Evolutionary conservation across 2,888 invertebrate genomes (phyloP), one percentile per base, ranked within the genome.

Genomic region (Dendrolimus houi): DNA sequence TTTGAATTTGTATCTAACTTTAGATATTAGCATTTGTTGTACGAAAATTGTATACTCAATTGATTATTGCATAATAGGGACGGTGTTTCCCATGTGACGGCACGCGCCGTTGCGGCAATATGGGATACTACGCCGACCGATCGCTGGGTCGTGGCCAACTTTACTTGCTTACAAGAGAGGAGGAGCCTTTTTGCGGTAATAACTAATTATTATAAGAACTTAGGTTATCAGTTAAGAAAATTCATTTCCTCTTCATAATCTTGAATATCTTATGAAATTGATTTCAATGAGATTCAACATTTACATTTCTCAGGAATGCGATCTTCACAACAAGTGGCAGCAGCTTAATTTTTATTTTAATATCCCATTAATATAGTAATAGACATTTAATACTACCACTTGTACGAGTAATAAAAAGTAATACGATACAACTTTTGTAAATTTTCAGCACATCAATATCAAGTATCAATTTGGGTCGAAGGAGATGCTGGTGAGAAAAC

Each of bases 51-150:
- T n/a, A n/a, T n/a, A n/a, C n/a, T n/a, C n/a, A n/a, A n/a, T 14
- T 14, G 14, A 14, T 14, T 14, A 14, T 53, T 29, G 6, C 7
- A 55, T 62, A 66, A 55, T 70, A 91, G 91, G 91, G 91, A n/a
- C 79, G 79, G 1, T 91, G 91, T 60, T 91, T 91, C 70, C 91
- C 91, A 2, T 91, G 91, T 63, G 85, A 86, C 52, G 84, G 89
- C 3, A 88, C 92, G 40, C 85, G 92, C 1, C 89, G 93, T 0
- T 98, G 98, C 79, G 97, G 97, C 52, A 96, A 96, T 77, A 97
- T 98, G 97, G 98, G 98, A 0, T 98, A 97, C 85, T 97, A 97
- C 81, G 96, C 98, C 1, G 96, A 98, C 79, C 92, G 94, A 55
- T 96, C 96, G 0, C 92, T 93, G 7, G 97, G 96, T 0, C 91